A percentile compares a stretch with the other conserved stretches of the same genome.
Evolutionary conservation across 2,888 invertebrate genomes (phyloP).

Genomic region (Lacanobia wlatinum): DNA sequence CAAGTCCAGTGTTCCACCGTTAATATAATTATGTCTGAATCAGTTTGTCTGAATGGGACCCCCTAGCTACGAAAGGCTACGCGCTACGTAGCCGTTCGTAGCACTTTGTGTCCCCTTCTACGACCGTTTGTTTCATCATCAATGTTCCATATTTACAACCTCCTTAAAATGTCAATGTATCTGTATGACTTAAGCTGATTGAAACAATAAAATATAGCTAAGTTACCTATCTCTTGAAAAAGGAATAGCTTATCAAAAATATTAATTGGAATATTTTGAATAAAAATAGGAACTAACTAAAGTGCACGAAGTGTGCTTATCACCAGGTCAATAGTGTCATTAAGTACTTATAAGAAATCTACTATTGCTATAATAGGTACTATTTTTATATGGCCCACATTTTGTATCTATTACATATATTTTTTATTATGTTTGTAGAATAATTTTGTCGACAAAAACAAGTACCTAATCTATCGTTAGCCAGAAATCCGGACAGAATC

Average conservation of each 20-base stretch:
- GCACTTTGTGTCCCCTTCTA: neutral
- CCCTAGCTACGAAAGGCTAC: neutral
- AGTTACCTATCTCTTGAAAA: neutral
- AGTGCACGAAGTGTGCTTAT: neutral
- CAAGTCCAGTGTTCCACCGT: no score
- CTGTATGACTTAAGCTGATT: neutral
- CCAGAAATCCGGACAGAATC: slow-evolving; percentile 23
- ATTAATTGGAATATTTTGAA: neutral
- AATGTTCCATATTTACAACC: neutral
- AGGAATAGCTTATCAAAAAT: neutral
- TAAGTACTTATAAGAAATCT: slow-evolving; percentile 18
- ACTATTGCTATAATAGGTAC: neutral
- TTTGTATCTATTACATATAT: neutral
- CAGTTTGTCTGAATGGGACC: neutral
- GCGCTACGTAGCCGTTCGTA: neutral
- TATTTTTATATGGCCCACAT: neutral
- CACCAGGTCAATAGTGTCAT: slow-evolving; percentile 5
- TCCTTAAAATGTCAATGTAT: no score
- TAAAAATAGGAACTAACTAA: neutral
- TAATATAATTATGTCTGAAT: no score
- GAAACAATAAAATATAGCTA: neutral
- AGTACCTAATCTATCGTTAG: slow-evolving; percentile 31
- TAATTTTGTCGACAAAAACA: slow-evolving; percentile 31
- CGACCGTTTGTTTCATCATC: neutral
- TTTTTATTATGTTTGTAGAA: neutral